Percentiles rank a stretch among this genome's conserved stretches.
Conservation (phyloP, 2,113 vertebrate species). For the Xenopus tropicalis region UCB_Xtro_10.0 CM004451.2:35706001-35706500, state of each 20-base stretch:
- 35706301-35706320: not conserved
- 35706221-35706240: not conserved
- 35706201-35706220: conserved; percentile 94
- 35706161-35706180: conserved; percentile 89
- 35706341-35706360: not conserved
- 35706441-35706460: not conserved
- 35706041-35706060: too few relatives aligned
- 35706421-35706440: too few relatives aligned
- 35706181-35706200: conserved; percentile 93
- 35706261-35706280: not conserved
- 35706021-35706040: too few relatives aligned
- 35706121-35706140: conserved; percentile 39
- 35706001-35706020: too few relatives aligned
- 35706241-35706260: not conserved
- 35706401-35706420: too few relatives aligned
- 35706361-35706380: not conserved
- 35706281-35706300: not conserved
- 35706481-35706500: conserved; percentile 97
- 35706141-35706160: conserved; percentile 68
- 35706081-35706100: too few relatives aligned
- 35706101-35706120: too few relatives aligned
- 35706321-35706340: not conserved
- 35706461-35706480: conserved; percentile 82
- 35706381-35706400: not conserved
- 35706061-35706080: too few relatives aligned